phyloP scores from a whole-genome alignment of 2,888 invertebrate genomes.

The Cecidostiba fungosa region DNA sequence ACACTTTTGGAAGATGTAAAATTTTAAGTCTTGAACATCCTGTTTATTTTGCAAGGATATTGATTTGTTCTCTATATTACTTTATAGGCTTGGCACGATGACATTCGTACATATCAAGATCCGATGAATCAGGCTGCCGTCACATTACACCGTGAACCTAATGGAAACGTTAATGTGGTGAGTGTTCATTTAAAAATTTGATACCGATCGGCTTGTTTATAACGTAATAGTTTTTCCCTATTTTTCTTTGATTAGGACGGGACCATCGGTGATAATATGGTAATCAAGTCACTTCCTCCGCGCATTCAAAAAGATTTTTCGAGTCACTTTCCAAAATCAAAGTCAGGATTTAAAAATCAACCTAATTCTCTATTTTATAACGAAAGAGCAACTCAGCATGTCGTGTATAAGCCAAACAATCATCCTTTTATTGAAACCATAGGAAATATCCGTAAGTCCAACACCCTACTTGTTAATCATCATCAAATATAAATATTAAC shows the following conservation, averaged over 20 bases:
- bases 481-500: not conserved
- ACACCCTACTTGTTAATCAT: not conserved
- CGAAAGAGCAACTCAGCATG: not conserved
- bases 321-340: not conserved
- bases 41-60: not conserved
- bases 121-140: conserved; percentile 60
- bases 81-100: conserved; percentile 30
- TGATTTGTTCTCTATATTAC: not conserved
- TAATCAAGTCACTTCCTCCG: conserved; percentile 24
- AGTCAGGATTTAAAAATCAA: conserved; percentile 20
- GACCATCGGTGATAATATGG: conserved; percentile 8
- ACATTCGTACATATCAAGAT: conserved; percentile 62
- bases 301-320: not conserved
- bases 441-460: not conserved
- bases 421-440: not conserved
- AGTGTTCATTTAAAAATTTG: conserved; percentile 14
- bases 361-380: not conserved
- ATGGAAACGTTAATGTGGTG: conserved; percentile 61
- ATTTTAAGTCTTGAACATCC: no score
- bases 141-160: conserved; percentile 36
- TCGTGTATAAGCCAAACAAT: conserved; percentile 9
- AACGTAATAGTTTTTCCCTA: not conserved
- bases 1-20: conserved; percentile 26
- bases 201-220: not conserved
- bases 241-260: conserved; percentile 20